Conservation (phyloP, 2,113 vertebrate species). For the Steatornis caripensis region DNA sequence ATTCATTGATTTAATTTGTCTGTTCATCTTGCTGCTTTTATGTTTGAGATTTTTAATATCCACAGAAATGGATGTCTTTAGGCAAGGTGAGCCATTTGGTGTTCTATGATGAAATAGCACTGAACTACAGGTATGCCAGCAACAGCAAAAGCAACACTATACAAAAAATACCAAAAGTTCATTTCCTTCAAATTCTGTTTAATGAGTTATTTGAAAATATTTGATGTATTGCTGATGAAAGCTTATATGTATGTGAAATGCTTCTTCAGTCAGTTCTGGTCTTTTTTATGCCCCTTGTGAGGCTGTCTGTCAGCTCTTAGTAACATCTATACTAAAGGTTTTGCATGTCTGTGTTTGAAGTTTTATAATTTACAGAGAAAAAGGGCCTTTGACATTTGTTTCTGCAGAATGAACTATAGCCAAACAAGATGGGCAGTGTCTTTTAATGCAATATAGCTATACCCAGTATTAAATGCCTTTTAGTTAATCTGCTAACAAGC, state of each 20-base stretch:
- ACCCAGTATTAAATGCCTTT: not conserved
- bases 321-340: not conserved
- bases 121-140: not conserved
- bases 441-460: not conserved
- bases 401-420: not conserved
- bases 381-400: not conserved
- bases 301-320: not conserved
- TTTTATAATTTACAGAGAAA: not conserved
- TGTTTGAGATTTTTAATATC: not conserved
- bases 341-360: not conserved
- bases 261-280: not conserved
- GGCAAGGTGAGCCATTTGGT: not conserved
- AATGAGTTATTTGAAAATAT: not conserved
- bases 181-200: not conserved
- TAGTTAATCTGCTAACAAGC: not conserved
- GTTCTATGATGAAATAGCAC: not conserved
- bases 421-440: not conserved
- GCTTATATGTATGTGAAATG: not conserved
- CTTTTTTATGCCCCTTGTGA: not conserved
- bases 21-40: not conserved
- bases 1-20: not conserved
- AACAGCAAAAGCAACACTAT: not conserved
- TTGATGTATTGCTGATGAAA: not conserved
- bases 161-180: not conserved
- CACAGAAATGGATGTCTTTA: not conserved